Conservation (phyloP, 1,140 invertebrate species). For the Lucilia cuprina region DNA sequence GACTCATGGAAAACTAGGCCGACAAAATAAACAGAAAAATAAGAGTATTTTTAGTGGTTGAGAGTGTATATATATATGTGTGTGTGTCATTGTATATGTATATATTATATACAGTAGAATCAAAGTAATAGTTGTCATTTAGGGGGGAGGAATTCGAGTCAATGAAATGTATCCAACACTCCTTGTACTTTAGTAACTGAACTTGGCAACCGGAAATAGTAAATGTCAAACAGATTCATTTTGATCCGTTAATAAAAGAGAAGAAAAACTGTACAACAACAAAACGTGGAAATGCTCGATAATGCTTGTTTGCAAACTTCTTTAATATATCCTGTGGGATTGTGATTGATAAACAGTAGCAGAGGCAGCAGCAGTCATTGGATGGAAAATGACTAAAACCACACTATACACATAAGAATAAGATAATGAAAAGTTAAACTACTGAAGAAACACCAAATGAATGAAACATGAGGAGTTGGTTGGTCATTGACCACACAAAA, state of each 20-base stretch:
- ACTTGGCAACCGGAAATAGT: conserved; percentile 32
- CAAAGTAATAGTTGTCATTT: not conserved
- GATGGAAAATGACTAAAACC: not conserved
- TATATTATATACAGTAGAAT: too few species aligned
- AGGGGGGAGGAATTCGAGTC: conserved; percentile 12
- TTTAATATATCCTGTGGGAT: not conserved
- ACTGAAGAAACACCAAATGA: not conserved
- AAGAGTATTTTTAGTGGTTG: not conserved
- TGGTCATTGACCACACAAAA: not conserved
- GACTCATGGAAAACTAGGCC: conserved; percentile 27
- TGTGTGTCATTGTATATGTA: not conserved
- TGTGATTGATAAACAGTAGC: not conserved
- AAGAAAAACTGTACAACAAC: not conserved
- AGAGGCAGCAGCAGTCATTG: not conserved
- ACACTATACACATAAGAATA: not conserved
- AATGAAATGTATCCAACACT: not conserved
- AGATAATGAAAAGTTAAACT: not conserved
- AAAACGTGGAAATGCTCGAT: not conserved
- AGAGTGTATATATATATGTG: not conserved
- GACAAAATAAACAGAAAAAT: not conserved
- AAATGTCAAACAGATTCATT: conserved; percentile 30
- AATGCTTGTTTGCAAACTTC: conserved; percentile 1
- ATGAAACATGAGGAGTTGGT: not conserved
- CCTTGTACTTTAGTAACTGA: not conserved
- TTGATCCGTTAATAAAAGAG: not conserved